Evolutionary conservation across 1,140 invertebrate species (phyloP).

Genomic region (Anadara kagoshimensis): DNA sequence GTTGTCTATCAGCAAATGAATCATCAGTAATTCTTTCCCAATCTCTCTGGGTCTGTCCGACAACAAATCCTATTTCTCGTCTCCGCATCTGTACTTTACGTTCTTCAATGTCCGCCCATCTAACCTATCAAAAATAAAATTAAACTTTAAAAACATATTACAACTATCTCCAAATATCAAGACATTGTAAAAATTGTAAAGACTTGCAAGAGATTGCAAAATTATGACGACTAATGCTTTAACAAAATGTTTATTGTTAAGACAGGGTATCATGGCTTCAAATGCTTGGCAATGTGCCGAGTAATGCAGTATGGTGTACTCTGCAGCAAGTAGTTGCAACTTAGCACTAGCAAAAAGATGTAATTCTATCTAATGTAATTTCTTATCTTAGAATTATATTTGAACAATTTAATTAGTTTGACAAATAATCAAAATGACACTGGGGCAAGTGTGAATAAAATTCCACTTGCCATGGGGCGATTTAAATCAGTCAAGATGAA

Average conservation of each 20-base stretch:
- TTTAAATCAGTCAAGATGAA: too few species aligned
- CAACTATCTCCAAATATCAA: not conserved
- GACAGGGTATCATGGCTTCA: not conserved
- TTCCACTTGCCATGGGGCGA: too few species aligned
- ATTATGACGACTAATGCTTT: not conserved
- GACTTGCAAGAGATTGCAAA: not conserved
- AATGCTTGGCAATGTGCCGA: too few species aligned
- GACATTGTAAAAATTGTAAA: not conserved
- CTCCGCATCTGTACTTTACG: constrained; percentile 90
- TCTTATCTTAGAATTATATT: too few species aligned
- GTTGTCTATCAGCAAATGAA: constrained; percentile 87
- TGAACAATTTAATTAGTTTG: too few species aligned
- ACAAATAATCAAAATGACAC: too few species aligned
- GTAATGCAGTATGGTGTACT: too few species aligned
- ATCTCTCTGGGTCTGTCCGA: constrained; percentile 88
- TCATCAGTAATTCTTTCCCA: constrained; percentile 96
- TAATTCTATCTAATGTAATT: too few species aligned
- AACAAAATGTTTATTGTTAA: not conserved
- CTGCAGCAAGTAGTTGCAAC: too few species aligned
- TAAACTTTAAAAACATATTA: not conserved
- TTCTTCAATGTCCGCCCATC: constrained; percentile 98
- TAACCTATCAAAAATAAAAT: constrained; percentile 81
- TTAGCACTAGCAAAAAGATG: too few species aligned
- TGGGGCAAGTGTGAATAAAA: too few species aligned
- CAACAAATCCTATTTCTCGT: constrained; percentile 94